Percentiles rank a stretch among this genome's conserved stretches.
Conservation (phyloP, 1,140 invertebrate genomes). For the Macrobrachium rosenbergii region DNA sequence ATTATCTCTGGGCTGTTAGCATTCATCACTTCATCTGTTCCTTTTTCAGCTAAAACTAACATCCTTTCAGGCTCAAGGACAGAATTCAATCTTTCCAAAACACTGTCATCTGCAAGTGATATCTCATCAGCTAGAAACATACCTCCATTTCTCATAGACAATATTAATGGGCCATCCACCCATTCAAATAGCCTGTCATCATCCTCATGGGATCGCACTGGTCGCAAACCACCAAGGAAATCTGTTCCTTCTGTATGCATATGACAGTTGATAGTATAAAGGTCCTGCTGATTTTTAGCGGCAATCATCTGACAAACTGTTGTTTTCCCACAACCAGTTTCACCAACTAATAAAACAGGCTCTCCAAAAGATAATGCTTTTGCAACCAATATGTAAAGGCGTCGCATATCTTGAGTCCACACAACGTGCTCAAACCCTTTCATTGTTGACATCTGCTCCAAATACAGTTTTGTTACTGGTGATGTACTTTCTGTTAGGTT, state of each 20-base stretch:
- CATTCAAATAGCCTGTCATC: constrained; percentile 87
- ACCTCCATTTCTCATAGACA: constrained; percentile 88
- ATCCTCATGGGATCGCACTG: constrained; percentile 78
- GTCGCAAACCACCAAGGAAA: constrained; percentile 95
- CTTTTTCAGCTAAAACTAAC: constrained; percentile 92
- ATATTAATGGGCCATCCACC: constrained; percentile 95
- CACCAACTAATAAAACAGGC: constrained; percentile 95
- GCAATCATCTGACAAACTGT: constrained; percentile 94
- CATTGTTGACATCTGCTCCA: constrained; percentile 76
- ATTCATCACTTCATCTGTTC: constrained; percentile 69
- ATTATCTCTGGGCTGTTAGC: constrained; percentile 64
- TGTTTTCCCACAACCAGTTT: constrained; percentile 99
- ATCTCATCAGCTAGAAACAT: constrained; percentile 99
- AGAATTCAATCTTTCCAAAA: constrained; percentile 97
- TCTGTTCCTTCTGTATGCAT: constrained; percentile 99
- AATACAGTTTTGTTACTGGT: constrained; percentile 80
- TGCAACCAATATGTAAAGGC: constrained; percentile 91
- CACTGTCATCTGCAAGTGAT: constrained; percentile 98
- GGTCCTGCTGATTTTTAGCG: constrained; percentile 75
- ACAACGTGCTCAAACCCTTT: constrained; percentile 85
- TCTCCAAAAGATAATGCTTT: constrained; percentile 92
- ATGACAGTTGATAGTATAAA: constrained; percentile 95
- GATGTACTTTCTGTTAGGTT: constrained; percentile 82
- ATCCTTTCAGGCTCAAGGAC: constrained; percentile 92
- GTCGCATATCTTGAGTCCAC: constrained; percentile 92